Evolutionary conservation across 2,113 vertebrate species (phyloP), one percentile per base, ranked within the genome.

Genomic region (Embiotoca jacksoni): DNA sequence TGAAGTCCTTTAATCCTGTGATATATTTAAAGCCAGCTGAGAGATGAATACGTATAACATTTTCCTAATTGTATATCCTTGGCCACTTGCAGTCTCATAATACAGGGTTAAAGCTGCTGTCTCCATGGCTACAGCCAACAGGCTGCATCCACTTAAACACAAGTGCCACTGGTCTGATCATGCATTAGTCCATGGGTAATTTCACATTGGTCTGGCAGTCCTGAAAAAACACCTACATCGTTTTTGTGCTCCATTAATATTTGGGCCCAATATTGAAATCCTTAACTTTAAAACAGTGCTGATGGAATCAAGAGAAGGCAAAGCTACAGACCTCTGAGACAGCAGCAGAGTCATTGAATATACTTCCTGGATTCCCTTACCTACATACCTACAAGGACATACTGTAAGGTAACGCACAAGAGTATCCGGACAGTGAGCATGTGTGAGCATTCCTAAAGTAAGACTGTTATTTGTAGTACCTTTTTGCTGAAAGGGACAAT

Each of bases 121-220:
- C 85, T 75, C 91, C 90, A 92, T 92, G 90, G 77, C 69, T 90
- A 92, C 90, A 83, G 80, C 66, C 75, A 72, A 87, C 81, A 63
- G 78, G 67, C 87, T 83, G 84, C 75, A 84, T 88, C 77, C 83
- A 89, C 90, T 88, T 88, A 78, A 87, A 83, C 86, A 88, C 76
- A 79, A 88, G 85, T 81, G 85, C 80, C 64, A 79, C 52, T 81
- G 76, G 80, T 89, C 83, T 81, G 82, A 90, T 92, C 84, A 64
- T 72, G 86, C 88, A 83, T 90, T 84, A 86, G 75, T 82, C 80
- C 62, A 68, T 37, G 79, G 88, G 85, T 88, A 85, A 92, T 91
- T 91, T 84, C 70, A 81, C 76, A 75, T 53, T 49, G 78, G 75
- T 86, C 71, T 74, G 52, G 77, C 82, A 80, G 84, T 32, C 35